Conservation (phyloP, 2,888 invertebrate species). For the Vandiemenella viatica region DNA sequence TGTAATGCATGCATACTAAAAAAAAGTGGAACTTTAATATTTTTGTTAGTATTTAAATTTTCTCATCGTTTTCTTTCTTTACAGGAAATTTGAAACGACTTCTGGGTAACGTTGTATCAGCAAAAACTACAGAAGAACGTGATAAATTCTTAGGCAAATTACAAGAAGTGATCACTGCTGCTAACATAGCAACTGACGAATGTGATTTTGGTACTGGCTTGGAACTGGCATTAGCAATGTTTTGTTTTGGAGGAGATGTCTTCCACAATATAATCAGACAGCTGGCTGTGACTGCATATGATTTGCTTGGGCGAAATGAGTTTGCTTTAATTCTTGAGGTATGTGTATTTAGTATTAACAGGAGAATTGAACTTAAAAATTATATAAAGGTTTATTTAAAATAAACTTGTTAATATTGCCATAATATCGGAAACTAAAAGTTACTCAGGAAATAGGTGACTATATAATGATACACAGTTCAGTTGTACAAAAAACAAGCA, state of each 20-base stretch:
- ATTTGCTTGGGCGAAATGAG: conserved; percentile 51
- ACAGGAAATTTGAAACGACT: conserved; percentile 52
- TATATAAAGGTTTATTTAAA: too few species aligned
- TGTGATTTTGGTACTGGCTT: conserved; percentile 88
- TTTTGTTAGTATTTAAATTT: too few species aligned
- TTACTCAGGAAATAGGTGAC: too few species aligned
- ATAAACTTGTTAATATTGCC: too few species aligned
- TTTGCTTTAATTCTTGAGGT: conserved; percentile 58
- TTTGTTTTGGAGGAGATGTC: conserved; percentile 54
- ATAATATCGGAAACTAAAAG: too few species aligned
- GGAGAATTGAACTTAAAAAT: too few species aligned
- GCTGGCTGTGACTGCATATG: conserved; percentile 59
- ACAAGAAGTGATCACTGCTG: conserved; percentile 66
- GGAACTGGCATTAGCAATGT: conserved; percentile 75
- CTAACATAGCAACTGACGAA: conserved; percentile 85
- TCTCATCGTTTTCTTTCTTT: conserved; percentile 22
- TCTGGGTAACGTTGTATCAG: conserved; percentile 46
- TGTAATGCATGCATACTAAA: too few species aligned
- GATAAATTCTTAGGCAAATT: conserved; percentile 47
- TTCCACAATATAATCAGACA: conserved; percentile 49
- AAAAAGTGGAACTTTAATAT: too few species aligned
- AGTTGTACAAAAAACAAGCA: too few species aligned
- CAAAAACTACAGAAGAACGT: conserved; percentile 40
- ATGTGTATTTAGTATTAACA: conserved; percentile 10
- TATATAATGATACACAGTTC: too few species aligned